Base-by-base conservation (phyloP, 23 tunicate species). In the Styela clava region DNA sequence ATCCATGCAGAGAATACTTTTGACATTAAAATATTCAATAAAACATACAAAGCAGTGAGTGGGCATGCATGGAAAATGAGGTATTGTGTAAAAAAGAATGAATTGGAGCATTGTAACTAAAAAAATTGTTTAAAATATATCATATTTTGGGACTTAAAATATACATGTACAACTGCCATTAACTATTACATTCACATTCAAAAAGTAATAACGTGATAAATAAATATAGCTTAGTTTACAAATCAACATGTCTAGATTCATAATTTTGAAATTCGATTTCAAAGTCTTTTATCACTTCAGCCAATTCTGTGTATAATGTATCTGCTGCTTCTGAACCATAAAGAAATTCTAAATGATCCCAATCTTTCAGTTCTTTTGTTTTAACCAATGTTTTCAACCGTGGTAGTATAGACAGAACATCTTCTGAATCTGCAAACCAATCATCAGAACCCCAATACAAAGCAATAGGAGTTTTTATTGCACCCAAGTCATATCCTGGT, bases 281-380 rank as follows among this genome's bases (percentile, higher is more conserved):
- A 71, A 19, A 3, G 24, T 71, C 77, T 32, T 24, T 33, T 21
- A 76, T 76, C 65, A 76, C 21, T 23, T 76, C 29, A 19, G 65
- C 64, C 0, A 76, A 37, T 52, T 76, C 81, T 52, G 12, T 36
- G 0, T 76, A 76, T 24, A 76, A 44, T 24, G 65, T 35, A 1
- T 23, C 65, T 2, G 77, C 32, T 37, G 81, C 81, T 20, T 76
- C 81, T 22, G 81, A 76, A 31, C 81, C 97, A 51, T 70, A 92
- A n/a, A 92, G 63, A 74, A 92, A 87, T 36, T 87, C 91, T 34
- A 92, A 79, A 83, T 92, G 97, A 35, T 85, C 88, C 37, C 84
- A 92, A 33, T 84, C 76, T 35, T 86, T 86, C 2, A 92, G 74
- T 56, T 87, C 73, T 34, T 73, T 28, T 22, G 70, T 26, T 34